Evolutionary conservation across 1,140 invertebrate species (phyloP), one percentile per base, ranked within the genome.

Genomic region (Diuraphis noxia): DNA sequence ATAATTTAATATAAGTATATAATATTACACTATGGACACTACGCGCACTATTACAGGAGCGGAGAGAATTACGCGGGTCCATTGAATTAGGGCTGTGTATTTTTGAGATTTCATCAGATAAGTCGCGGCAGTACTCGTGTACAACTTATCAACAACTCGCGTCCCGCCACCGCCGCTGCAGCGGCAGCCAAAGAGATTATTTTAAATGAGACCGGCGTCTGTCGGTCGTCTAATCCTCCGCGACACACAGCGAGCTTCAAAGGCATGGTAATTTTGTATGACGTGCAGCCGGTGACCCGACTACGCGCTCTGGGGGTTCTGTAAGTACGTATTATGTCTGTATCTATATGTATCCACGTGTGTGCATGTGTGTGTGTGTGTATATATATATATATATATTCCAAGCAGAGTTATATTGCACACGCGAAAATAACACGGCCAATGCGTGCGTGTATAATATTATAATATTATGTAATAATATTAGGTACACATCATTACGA

Each of bases 31-130:
- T 52, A 30, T 56, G n/a, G n/a, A 72, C 56, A 63, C 10, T n/a
- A 63, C 10, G 13, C 9, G 46, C 46, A 23, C 46, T 23, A 49
- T 9, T 49, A 5, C 56, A 72, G 56, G n/a, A 34, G 13, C 56
- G 34, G 46, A 86, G n/a, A 36, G 84, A 86, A 49, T 86, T 86
- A 86, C 84, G n/a, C 43, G 84, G 43, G 43, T 46, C 41, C 41
- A 86, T 86, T 49, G 41, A 82, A 49, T 49, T 25, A 46, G 84
- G 84, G 43, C 84, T 36, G 43, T 36, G 43, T 86, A 86, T 86
- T 86, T 86, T 49, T 86, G 41, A 86, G 84, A 86, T 86, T 49
- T 49, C 84, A 49, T 86, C 84, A 49, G 84, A 86, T 86, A 86
- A 86, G 84, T 86, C 21, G 84, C 19, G 10, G 84, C 21, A 17